Evolutionary conservation across 2,797 vertebrate species (phyloP).

Genomic region (Lutjanus campechanus): DNA sequence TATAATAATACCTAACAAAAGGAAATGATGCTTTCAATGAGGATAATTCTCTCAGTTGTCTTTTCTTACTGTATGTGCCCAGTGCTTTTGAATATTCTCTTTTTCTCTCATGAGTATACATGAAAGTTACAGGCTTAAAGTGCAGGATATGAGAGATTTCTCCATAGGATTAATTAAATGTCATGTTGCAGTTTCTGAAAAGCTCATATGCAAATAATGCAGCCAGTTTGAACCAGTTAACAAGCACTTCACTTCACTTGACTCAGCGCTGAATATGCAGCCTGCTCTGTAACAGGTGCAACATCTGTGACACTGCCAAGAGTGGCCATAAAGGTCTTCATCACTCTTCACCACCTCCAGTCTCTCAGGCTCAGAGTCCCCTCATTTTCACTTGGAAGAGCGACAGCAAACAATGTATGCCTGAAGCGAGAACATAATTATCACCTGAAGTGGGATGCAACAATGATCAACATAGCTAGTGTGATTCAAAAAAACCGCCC

Average conservation of each 20-base stretch:
- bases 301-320: slow-evolving; percentile 28
- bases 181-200: slow-evolving; percentile 25
- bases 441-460: slow-evolving; percentile 17
- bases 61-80: slow-evolving; percentile 3
- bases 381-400: slow-evolving; percentile 18
- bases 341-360: slow-evolving; percentile 18
- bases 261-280: slow-evolving; percentile 19
- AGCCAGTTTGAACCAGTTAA: slow-evolving; percentile 38
- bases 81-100: neutral
- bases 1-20: slow-evolving; percentile 6
- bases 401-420: neutral
- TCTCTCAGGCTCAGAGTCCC: neutral
- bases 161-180: slow-evolving; percentile 40
- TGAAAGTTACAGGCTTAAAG: slow-evolving; percentile 35
- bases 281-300: slow-evolving; percentile 28
- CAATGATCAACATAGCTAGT: neutral
- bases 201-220: slow-evolving; percentile 28
- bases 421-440: slow-evolving; percentile 34
- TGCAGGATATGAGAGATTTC: slow-evolving; percentile 34
- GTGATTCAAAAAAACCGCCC: neutral
- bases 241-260: slow-evolving; percentile 29
- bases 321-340: slow-evolving; percentile 25
- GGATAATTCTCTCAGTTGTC: neutral
- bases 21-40: neutral
- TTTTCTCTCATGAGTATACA: neutral